Evolutionary conservation across 1,140 invertebrate genomes (phyloP).

Genomic region (Drosophila jambulina): DNA sequence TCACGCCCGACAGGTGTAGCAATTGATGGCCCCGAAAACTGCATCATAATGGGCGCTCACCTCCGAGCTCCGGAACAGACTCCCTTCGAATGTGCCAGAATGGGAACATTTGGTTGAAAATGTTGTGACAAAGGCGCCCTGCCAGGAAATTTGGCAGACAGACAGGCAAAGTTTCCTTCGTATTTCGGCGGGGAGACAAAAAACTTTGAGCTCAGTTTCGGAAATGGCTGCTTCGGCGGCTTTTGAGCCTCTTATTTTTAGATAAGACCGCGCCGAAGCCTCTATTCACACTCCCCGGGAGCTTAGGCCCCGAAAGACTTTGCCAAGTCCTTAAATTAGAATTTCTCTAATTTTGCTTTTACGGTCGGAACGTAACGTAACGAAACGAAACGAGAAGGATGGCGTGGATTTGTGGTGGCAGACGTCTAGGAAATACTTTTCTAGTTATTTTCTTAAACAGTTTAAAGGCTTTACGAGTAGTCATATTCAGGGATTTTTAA

Average conservation of each 20-base stretch:
- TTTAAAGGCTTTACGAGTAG: not conserved
- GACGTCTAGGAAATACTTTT: constrained; percentile 13
- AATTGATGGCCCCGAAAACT: constrained; percentile 57
- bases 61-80: not conserved
- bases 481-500: not conserved
- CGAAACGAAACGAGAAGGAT: not conserved
- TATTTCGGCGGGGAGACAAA: constrained; percentile 21
- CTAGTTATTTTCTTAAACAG: not conserved
- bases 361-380: constrained; percentile 1
- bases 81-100: not conserved
- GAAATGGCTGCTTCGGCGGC: constrained; percentile 45
- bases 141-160: constrained; percentile 58
- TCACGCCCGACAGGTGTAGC: constrained; percentile 34
- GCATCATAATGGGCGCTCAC: constrained; percentile 47
- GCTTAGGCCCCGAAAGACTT: constrained; percentile 19
- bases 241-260: constrained; percentile 66
- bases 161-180: constrained; percentile 59
- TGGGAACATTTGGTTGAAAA: constrained; percentile 19
- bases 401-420: constrained; percentile 6
- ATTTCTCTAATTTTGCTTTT: constrained; percentile 36
- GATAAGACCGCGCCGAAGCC: constrained; percentile 51
- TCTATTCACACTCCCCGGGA: constrained; percentile 27
- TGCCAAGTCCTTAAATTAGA: constrained; percentile 51
- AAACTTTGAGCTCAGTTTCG: constrained; percentile 65
- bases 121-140: constrained; percentile 46